A percentile compares a stretch with the other conserved stretches of the same genome.
Conservation (phyloP, 2,113 vertebrate species). For the Corynorhinus townsendii region DNA sequence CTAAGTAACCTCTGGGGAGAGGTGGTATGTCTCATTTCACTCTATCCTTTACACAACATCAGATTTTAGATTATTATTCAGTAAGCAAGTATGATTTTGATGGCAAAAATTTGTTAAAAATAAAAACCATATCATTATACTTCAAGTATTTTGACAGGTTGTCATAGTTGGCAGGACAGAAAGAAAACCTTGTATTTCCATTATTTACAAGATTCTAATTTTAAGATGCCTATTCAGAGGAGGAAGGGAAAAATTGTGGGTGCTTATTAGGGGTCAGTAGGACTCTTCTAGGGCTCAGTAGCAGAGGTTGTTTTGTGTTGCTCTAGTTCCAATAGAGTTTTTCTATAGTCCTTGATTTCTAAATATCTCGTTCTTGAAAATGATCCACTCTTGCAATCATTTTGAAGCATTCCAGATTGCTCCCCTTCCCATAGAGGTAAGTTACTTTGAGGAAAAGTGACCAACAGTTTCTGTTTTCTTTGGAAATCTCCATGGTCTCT, state of each 20-base stretch:
- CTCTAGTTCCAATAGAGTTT: background rate
- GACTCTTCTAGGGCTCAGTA: background rate
- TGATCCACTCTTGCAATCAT: background rate
- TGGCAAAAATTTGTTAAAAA: constrained; percentile 47
- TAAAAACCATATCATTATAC: constrained; percentile 24
- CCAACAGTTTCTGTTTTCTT: background rate
- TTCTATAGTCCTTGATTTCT: background rate
- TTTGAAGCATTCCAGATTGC: constrained; percentile 17
- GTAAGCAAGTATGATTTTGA: constrained; percentile 44
- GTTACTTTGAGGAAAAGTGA: constrained; percentile 9
- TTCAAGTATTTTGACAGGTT: constrained; percentile 58
- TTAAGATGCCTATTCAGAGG: background rate
- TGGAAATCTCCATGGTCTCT: background rate
- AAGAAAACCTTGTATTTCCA: constrained; percentile 16
- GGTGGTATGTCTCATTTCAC: background rate
- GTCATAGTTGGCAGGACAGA: background rate
- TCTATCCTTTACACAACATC: background rate
- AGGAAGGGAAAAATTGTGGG: background rate
- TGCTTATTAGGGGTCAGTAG: background rate
- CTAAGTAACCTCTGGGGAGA: background rate
- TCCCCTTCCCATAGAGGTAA: background rate
- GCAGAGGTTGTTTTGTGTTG: background rate
- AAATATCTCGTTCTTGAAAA: constrained; percentile 3
- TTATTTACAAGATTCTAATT: constrained; percentile 6
- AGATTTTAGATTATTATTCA: background rate